phyloP scores from a whole-genome alignment of 2,797 vertebrate species.

The Acrocephalus scirpaceus region DNA sequence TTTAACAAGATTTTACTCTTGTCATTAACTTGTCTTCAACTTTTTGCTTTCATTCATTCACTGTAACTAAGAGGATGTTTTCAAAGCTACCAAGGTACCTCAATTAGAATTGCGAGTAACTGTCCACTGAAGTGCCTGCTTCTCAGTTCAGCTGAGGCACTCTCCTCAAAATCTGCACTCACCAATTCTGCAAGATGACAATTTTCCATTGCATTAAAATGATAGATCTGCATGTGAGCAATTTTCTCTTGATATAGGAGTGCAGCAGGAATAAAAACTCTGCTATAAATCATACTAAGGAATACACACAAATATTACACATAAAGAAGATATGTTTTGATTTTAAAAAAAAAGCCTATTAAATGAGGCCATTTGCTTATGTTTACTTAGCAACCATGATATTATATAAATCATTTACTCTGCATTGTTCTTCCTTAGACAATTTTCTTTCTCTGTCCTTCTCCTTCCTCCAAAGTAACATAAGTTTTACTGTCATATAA shows the following conservation, averaged over 20 bases:
- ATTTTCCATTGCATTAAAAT: background rate
- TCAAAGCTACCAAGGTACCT: background rate
- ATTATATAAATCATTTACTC: background rate
- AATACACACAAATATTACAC: background rate
- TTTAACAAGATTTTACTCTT: background rate
- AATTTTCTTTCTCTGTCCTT: background rate
- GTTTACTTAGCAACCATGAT: background rate
- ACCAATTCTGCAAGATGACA: background rate
- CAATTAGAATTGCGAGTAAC: background rate
- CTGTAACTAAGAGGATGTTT: background rate
- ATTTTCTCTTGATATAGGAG: background rate
- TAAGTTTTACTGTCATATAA: background rate
- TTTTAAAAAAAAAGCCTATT: background rate
- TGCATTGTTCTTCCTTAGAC: background rate
- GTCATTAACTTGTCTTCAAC: background rate
- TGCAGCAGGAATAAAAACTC: background rate
- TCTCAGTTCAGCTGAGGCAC: background rate
- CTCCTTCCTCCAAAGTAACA: background rate
- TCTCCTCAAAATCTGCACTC: background rate
- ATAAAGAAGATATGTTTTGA: background rate
- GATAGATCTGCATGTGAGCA: background rate
- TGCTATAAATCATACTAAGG: background rate
- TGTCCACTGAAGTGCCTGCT: background rate
- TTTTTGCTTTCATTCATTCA: background rate
- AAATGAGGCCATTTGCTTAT: background rate